phyloP scores from a whole-genome alignment of 2,888 invertebrate species.

The Tenthredo notha region DNA sequence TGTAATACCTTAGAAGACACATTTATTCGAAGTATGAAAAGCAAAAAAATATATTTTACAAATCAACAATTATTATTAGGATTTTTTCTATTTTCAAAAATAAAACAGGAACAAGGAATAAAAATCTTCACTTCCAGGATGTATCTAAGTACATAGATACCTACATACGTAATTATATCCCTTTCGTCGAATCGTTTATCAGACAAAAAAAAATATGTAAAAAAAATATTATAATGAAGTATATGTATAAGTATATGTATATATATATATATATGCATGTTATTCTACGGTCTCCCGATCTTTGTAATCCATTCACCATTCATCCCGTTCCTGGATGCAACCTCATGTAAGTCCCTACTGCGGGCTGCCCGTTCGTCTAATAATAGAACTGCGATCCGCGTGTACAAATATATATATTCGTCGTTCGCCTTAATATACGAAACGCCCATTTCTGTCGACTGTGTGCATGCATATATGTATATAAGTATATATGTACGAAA shows the following conservation, averaged over 20 bases:
- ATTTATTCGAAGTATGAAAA: background rate
- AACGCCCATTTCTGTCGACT: background rate
- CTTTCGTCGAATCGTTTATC: conserved; percentile 1
- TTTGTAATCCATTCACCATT: conserved; percentile 58
- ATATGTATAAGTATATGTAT: too few species aligned
- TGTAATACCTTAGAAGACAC: too few species aligned
- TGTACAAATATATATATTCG: conserved; percentile 52
- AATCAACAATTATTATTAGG: too few species aligned
- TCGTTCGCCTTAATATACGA: background rate
- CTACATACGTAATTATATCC: background rate
- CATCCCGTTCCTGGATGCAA: conserved; percentile 58
- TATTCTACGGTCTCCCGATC: conserved; percentile 29
- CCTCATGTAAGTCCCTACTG: conserved; percentile 16
- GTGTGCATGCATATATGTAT: background rate
- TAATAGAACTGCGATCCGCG: conserved; percentile 61
- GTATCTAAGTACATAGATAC: background rate
- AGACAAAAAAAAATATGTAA: background rate
- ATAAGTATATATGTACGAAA: background rate
- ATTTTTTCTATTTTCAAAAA: background rate
- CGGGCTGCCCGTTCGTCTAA: conserved; percentile 54
- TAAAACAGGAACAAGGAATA: background rate
- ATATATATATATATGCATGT: background rate
- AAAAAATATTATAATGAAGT: background rate
- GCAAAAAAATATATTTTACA: background rate
- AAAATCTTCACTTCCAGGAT: background rate